Evolutionary conservation across 2,888 invertebrate genomes (phyloP), one percentile per base, ranked within the genome.

Genomic region (Andrena bucephala): DNA sequence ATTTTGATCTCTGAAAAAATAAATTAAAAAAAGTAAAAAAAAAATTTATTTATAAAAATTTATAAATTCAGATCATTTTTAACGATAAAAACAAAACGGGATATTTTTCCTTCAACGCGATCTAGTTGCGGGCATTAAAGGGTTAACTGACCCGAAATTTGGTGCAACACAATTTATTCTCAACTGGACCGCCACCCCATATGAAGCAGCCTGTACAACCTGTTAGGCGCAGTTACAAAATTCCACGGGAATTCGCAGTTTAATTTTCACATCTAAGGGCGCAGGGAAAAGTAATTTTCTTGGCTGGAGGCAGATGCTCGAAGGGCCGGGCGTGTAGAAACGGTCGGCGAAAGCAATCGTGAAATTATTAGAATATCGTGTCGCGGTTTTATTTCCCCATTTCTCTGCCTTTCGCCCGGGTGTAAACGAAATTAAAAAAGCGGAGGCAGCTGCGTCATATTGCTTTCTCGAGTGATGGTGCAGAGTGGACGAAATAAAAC

Each of bases 391-490:
- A 24, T 42, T 4, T 16, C 8, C 29, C 13, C 16, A 16, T 65
- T 24, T 31, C 13, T 6, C 20, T 2, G 13, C 1, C 27, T 20
- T 16, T 10, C 54, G n/a, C 52, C 42, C 29, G 24, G 36, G 42
- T 42, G 70, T 76, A 31, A 79, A 57, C 54, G 79, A 70, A 76
- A 74, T 79, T 79, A 79, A 79, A 81, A 79, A 62, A 65, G 16
- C 16, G 16, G 52, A 54, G 67, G 67, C 76, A 62, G 36, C 42
- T 31, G 66, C 13, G 66, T 60, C 33, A 62, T 76, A 80, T 76
- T 71, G 80, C 79, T 75, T 69, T 62, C 57, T 20, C 36, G 31
- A 13, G 20, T 60, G 50, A 66, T 57, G 50, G 63, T n/a, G 62
- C 54, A 52, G 65, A 63, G 69, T 69, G 63, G 69, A 63, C 42